A percentile compares a stretch with the other conserved stretches of the same genome.
Conservation (phyloP, 1,140 invertebrate species). For the Sipha flava region DNA sequence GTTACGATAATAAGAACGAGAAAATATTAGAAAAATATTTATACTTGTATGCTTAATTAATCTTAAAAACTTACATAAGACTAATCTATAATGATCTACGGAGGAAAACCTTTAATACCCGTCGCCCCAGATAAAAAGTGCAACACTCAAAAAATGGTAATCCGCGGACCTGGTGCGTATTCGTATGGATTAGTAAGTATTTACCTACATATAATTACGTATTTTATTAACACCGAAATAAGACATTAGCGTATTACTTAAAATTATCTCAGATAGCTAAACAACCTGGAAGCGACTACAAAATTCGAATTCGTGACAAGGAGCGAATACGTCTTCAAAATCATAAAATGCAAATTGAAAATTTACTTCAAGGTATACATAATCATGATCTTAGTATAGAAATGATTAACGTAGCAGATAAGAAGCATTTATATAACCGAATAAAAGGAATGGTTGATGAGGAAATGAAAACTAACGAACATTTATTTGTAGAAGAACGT, state of each 20-base stretch:
- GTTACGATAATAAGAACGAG: neutral
- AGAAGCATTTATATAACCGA: neutral
- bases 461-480: slow-evolving; percentile 14
- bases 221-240: neutral
- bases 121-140: neutral
- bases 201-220: neutral
- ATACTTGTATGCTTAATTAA: neutral
- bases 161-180: neutral
- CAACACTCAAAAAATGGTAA: neutral
- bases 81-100: neutral
- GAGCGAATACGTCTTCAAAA: neutral
- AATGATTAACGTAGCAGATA: neutral
- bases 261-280: neutral
- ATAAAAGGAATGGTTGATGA: slow-evolving; percentile 13
- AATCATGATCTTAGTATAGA: neutral
- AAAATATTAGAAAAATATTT: neutral
- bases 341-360: neutral
- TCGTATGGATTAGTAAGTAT: neutral
- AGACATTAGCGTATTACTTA: neutral
- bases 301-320: neutral
- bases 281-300: neutral
- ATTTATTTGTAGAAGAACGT: neutral
- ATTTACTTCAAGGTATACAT: neutral
- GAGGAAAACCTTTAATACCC: neutral
- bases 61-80: neutral